phyloP scores from a whole-genome alignment of 2,113 vertebrate species.

The Daboia siamensis region DNA sequence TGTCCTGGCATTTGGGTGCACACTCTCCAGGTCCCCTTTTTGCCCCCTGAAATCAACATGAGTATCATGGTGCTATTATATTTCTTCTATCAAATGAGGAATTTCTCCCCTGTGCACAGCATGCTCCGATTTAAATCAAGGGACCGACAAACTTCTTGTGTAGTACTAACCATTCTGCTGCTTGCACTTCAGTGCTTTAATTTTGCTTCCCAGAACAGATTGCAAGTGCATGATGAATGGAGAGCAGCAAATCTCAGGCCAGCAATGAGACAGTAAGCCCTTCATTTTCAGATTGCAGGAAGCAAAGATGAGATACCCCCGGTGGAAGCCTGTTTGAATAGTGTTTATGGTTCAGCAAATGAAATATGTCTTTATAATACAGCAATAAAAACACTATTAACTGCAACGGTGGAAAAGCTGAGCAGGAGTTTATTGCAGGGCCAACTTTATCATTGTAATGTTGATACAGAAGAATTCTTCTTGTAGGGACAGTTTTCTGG shows the following conservation, averaged over 20 bases:
- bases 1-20: background rate
- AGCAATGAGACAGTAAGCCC: constrained; percentile 10
- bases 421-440: constrained; percentile 37
- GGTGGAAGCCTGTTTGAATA: constrained; percentile 47
- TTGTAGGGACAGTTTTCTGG: constrained; percentile 45
- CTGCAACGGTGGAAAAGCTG: constrained; percentile 37
- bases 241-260: constrained; percentile 25
- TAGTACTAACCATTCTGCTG: constrained; percentile 10
- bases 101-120: too few species aligned
- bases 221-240: constrained; percentile 9
- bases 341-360: constrained; percentile 48
- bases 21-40: background rate
- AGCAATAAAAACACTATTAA: constrained; percentile 51
- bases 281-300: constrained; percentile 13
- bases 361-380: constrained; percentile 46
- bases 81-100: background rate
- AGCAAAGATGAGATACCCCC: constrained; percentile 14
- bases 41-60: background rate
- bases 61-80: background rate
- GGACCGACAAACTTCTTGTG: background rate
- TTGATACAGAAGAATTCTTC: constrained; percentile 36
- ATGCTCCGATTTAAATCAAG: constrained; percentile 12
- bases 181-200: constrained; percentile 21
- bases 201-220: constrained; percentile 40
- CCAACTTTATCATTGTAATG: constrained; percentile 60